Conservation (phyloP, 2,113 vertebrate genomes). For the Dascyllus trimaculatus region DNA sequence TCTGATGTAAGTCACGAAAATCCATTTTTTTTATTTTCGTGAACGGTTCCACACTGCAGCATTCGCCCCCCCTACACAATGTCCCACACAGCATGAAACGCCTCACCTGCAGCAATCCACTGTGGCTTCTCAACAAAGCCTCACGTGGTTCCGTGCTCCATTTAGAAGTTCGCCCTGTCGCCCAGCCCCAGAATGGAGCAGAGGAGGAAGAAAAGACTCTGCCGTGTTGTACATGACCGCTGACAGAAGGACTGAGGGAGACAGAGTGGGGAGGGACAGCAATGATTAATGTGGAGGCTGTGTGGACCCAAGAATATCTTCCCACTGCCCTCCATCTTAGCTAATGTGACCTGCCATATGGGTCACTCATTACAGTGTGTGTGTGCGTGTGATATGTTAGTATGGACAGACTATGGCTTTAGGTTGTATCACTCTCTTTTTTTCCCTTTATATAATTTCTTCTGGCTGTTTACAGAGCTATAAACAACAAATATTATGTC, state of each 20-base stretch:
- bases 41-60: not conserved
- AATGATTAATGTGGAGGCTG: conserved; percentile 78
- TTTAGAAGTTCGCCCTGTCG: conserved; percentile 46
- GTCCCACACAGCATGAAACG: conserved; percentile 7
- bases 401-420: conserved; percentile 14
- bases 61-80: not conserved
- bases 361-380: conserved; percentile 66
- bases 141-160: conserved; percentile 27
- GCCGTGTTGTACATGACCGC: conserved; percentile 59
- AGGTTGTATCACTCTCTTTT: not conserved
- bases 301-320: conserved; percentile 81
- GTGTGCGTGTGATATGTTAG: conserved; percentile 31
- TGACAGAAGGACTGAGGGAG: conserved; percentile 69
- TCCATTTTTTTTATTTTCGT: not conserved
- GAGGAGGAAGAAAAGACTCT: conserved; percentile 43
- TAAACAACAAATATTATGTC: no score
- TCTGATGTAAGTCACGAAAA: not conserved
- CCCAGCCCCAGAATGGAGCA: conserved; percentile 9
- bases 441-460: not conserved
- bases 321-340: conserved; percentile 75
- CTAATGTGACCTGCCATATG: conserved; percentile 82
- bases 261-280: conserved; percentile 59
- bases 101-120: conserved; percentile 27
- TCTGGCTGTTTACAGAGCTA: not conserved
- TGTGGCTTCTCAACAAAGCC: conserved; percentile 20